Percentiles rank a stretch among this genome's conserved stretches.
Evolutionary conservation across 2,888 invertebrate genomes (phyloP).

Genomic region (Balanococcus diminutus): DNA sequence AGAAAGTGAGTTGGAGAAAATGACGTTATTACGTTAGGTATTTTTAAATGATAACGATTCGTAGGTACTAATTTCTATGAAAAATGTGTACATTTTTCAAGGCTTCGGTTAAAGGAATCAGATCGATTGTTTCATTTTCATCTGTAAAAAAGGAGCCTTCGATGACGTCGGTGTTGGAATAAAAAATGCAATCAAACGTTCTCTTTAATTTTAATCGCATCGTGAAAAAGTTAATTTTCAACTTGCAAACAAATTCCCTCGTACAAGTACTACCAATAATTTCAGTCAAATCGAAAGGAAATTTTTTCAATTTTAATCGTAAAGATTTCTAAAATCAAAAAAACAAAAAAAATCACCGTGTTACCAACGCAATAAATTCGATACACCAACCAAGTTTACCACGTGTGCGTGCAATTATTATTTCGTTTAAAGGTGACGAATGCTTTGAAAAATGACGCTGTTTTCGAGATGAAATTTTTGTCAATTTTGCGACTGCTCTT

Average conservation of each 20-base stretch:
- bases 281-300: no score
- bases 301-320: no score
- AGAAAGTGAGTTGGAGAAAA: constrained; percentile 75
- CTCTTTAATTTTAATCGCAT: neutral
- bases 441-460: neutral
- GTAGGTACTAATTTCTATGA: no score
- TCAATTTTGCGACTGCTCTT: constrained; percentile 28
- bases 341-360: neutral
- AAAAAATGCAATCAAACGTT: neutral
- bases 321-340: no score
- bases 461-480: constrained; percentile 1
- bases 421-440: neutral
- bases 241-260: no score
- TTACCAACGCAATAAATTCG: neutral
- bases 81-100: constrained; percentile 62
- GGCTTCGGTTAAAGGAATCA: constrained; percentile 85
- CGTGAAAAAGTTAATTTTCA: no score
- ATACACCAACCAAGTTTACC: neutral
- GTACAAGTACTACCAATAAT: no score
- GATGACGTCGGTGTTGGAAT: constrained; percentile 48
- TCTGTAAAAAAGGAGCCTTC: constrained; percentile 51
- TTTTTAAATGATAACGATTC: no score
- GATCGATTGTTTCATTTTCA: constrained; percentile 81
- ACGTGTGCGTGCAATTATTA: neutral
- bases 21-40: neutral